Conservation (phyloP, 2,113 vertebrate genomes). For the Clarias magur region DNA sequence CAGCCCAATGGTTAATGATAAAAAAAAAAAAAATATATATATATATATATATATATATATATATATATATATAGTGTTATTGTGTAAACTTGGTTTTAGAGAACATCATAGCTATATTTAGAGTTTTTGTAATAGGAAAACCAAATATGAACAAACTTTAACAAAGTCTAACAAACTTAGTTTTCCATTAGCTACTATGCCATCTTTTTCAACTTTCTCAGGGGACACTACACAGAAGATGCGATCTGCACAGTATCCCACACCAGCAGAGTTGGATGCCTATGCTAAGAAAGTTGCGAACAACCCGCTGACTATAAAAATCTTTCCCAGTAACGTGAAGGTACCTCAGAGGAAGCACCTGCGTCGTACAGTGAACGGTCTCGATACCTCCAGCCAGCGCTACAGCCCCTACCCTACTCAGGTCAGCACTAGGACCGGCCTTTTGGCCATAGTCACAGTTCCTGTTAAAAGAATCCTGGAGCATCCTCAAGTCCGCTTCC, state of each 20-base stretch:
- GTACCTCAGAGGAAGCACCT: slow-evolving; percentile 98
- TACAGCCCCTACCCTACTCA: slow-evolving; percentile 97
- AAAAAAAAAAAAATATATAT: too few relatives aligned
- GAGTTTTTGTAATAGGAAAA: background rate
- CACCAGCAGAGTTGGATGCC: slow-evolving; percentile 99
- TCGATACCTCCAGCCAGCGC: slow-evolving; percentile 95
- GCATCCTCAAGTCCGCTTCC: slow-evolving; percentile 87
- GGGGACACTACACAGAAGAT: slow-evolving; percentile 99
- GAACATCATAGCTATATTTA: background rate
- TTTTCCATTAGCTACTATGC: background rate
- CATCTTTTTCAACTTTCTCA: slow-evolving; percentile 76
- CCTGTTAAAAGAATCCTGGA: slow-evolving; percentile 92
- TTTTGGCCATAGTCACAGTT: slow-evolving; percentile 91
- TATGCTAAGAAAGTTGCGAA: slow-evolving; percentile 99
- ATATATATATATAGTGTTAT: background rate
- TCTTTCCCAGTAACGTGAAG: slow-evolving; percentile 99
- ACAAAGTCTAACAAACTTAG: background rate
- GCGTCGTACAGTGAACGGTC: slow-evolving; percentile 96
- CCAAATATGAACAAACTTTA: background rate
- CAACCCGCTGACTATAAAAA: slow-evolving; percentile 98
- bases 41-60: too few relatives aligned
- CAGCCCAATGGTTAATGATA: background rate
- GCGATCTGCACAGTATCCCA: slow-evolving; percentile 98
- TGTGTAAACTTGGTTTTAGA: background rate
- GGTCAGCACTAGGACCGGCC: slow-evolving; percentile 88